Base-by-base conservation (phyloP, 1,140 invertebrate genomes). In the Armadillidium nasatum region DNA sequence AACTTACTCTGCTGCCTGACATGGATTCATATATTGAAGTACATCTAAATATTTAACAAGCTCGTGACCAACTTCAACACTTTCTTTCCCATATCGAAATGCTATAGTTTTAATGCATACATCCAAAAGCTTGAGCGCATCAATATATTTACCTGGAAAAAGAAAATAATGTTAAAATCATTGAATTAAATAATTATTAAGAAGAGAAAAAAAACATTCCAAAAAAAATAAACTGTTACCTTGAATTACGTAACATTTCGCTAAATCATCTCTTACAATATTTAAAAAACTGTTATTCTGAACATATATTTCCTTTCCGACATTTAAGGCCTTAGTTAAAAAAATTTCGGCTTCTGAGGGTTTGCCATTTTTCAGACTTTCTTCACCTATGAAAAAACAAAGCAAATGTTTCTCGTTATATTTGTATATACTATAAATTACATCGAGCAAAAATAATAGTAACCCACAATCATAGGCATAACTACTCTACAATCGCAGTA, bases 1-100 rank as follows among this genome's bases (percentile, higher is more conserved):
- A 50, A 50, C 9, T 50, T 10, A 50, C 46, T 9, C 15, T 50
- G 46, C 46, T 50, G 46, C 46, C 9, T 10, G 15, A 50, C 15
- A 15, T 50, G 46, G 46, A 50, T 50, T 50, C 9, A 50, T 10
- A 15, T 50, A 50, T 50, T 50, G 15, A 50, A 15, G 46, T 15
- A 86, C 76, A 66, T 85, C 85, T 22, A 83, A 82, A 50, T 83
- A 82, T 72, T 86, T 86, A 72, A 84, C 86, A 22, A 89, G 83
- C 83, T 89, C 88, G 75, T 87, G 84, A 0, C 85, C 86, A 74
- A 88, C 79, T 83, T 90, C 88, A 70, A 89, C 84, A 79, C 88
- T 89, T 46, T 84, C 83, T 10, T 76, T 77, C 0, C 89, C 89
- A 85, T 86, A 90, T 73, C 85, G 84, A 76, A 85, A 82, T 78